Base-by-base conservation (phyloP, 1,140 invertebrate species). In the Neuroterus valhalla region DNA sequence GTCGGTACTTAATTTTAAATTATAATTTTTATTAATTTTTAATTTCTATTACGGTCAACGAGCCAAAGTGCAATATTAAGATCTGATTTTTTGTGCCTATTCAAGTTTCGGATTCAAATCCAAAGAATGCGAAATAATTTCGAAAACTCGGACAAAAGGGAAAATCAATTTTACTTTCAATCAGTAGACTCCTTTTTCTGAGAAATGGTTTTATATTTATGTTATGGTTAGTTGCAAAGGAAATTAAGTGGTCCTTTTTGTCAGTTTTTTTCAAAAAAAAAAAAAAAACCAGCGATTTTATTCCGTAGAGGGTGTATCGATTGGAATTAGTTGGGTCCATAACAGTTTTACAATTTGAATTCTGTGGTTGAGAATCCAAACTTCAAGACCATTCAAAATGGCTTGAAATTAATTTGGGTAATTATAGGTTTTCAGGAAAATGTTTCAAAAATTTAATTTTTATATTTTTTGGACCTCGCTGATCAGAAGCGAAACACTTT, bases 401-500 rank as follows among this genome's bases (percentile, higher is more conserved):
- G 23, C 19, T 52, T 48, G 31, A 48, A 48, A 8, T 48, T 48
- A 48, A 48, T 48, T 2, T 48, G 17, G 17, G 8, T 17, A 48
- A 17, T 50, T 50, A n/a, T 50, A 50, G 17, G 19, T 6, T 50
- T 17, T 23, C 23, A 21, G 12, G 10, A 6, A 12, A 52, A 8
- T 52, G 50, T 2, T 12, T 21, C 23, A 11, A 21, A 52, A 26
- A 55, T 26, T 1, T 4, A 55, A 23, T 21, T 23, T 15, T 21
- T 31, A 42, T 3, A 44, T 14, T 38, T 55, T 66, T 71, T 71
- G 68, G 52, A 67, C 19, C 19, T 19, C 70, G 31, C 12, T 62
- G 8, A 55, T 66, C 43, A 67, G 38, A 46, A 45, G 23, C 38
- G 31, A 68, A 72, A 76, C 21, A 66, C 67, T 72, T 76, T 66